phyloP scores from a whole-genome alignment of 2,888 invertebrate genomes.

The Prosapia bicincta region DNA sequence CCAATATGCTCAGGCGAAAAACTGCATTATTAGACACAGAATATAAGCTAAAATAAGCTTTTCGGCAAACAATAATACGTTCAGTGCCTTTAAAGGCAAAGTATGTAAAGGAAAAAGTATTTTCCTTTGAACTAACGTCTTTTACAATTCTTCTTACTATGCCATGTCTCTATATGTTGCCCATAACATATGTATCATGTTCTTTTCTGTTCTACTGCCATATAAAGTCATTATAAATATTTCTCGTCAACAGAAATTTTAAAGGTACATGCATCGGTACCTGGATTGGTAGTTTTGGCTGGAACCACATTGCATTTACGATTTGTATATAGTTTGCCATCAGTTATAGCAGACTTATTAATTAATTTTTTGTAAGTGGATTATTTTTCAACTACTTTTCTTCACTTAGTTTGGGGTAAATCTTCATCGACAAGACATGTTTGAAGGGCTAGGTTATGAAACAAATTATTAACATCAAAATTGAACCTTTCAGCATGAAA shows the following conservation, averaged over 20 bases:
- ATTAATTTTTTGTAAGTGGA: too few species aligned
- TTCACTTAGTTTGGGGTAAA: background rate
- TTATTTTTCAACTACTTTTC: background rate
- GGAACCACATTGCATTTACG: too few species aligned
- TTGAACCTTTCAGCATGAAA: too few species aligned
- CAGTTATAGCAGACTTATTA: background rate
- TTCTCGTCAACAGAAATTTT: background rate
- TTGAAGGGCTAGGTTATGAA: too few species aligned
- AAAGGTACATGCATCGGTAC: background rate
- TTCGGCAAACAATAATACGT: background rate
- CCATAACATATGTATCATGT: background rate
- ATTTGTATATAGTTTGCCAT: background rate
- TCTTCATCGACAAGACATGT: background rate
- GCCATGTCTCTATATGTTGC: background rate
- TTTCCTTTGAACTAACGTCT: background rate
- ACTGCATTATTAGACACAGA: background rate
- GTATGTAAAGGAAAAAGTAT: background rate
- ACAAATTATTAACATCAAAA: too few species aligned
- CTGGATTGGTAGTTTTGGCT: background rate
- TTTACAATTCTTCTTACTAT: background rate
- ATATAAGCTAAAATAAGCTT: too few species aligned
- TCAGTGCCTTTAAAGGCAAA: background rate
- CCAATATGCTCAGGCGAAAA: background rate
- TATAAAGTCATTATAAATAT: background rate
- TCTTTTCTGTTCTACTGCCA: background rate